Evolutionary conservation across 2,888 invertebrate species (phyloP).

Genomic region (Trichopoda pennipes): DNA sequence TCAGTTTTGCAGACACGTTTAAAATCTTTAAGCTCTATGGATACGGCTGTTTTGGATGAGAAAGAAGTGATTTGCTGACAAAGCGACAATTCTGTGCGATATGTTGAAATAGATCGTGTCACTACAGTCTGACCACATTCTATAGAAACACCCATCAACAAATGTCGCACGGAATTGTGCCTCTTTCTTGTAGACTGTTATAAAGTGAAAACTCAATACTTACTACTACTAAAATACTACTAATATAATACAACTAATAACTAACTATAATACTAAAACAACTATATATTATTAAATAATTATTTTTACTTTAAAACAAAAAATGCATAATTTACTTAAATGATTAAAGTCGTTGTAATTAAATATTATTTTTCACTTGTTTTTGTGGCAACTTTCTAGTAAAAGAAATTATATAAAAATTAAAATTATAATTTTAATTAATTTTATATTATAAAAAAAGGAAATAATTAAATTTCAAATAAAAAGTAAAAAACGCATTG

Average conservation of each 20-base stretch:
- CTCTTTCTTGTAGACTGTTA: slow-evolving; percentile 70
- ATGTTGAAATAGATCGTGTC: slow-evolving; percentile 94
- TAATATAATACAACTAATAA: slow-evolving; percentile 8
- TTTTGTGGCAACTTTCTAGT: slow-evolving; percentile 64
- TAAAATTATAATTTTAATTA: slow-evolving; percentile 5
- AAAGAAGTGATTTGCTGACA: slow-evolving; percentile 97
- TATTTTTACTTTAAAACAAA: slow-evolving; percentile 37
- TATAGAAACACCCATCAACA: slow-evolving; percentile 66
- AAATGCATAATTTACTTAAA: background rate
- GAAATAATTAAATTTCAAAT: slow-evolving; percentile 19
- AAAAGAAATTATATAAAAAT: slow-evolving; percentile 2
- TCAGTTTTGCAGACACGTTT: slow-evolving; percentile 90
- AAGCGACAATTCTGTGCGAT: slow-evolving; percentile 96
- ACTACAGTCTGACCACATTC: slow-evolving; percentile 89
- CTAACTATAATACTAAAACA: slow-evolving; percentile 8
- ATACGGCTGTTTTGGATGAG: slow-evolving; percentile 91
- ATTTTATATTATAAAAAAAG: slow-evolving; percentile 6
- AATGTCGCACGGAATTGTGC: slow-evolving; percentile 80
- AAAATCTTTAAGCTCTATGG: slow-evolving; percentile 87
- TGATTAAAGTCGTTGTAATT: slow-evolving; percentile 28
- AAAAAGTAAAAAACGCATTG: slow-evolving; percentile 54
- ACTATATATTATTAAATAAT: slow-evolving; percentile 43
- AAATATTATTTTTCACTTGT: too few species aligned
- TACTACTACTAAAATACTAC: slow-evolving; percentile 55
- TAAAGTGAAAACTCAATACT: slow-evolving; percentile 55